These are phyloP conservation scores for Odontamblyopus lacepedii DNA, from an alignment of 2,797 vertebrate species.

Conservation along the genomic window DNA sequence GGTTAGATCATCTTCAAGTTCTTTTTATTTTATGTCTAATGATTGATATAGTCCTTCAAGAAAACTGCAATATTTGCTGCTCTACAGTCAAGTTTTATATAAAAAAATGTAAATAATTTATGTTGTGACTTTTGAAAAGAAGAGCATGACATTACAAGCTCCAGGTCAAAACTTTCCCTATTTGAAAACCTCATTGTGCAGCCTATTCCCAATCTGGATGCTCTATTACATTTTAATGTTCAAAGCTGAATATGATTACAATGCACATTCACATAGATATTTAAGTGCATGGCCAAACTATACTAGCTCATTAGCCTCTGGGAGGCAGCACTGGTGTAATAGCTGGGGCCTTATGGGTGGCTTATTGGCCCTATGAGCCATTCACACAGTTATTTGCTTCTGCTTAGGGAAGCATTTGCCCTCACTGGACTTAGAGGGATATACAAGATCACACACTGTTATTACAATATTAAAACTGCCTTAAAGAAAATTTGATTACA, in stretches of 20 bases:
- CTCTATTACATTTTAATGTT: conserved; percentile 31
- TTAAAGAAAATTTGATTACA: neutral
- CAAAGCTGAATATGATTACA: conserved; percentile 21
- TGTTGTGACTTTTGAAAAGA: conserved; percentile 5
- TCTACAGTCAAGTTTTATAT: too few relatives aligned
- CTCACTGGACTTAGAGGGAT: conserved; percentile 27
- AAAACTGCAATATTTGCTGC: too few relatives aligned
- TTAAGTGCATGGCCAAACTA: conserved; percentile 37
- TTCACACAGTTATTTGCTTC: conserved; percentile 48
- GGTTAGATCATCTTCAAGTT: too few relatives aligned
- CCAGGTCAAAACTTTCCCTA: neutral
- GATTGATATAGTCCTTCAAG: too few relatives aligned
- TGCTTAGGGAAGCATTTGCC: conserved; percentile 40
- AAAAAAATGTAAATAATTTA: neutral
- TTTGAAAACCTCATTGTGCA: neutral
- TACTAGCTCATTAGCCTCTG: conserved; percentile 54
- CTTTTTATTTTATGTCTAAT: too few relatives aligned
- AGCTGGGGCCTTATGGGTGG: conserved; percentile 42
- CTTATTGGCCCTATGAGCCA: conserved; percentile 53
- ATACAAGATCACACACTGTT: neutral
- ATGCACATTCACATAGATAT: conserved; percentile 25
- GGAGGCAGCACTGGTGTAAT: conserved; percentile 40
- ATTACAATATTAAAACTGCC: neutral
- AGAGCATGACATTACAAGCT: conserved; percentile 10
- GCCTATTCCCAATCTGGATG: conserved; percentile 1